phyloP scores from a whole-genome alignment of 2,797 vertebrate species.

The Rallus crepitans region DNA sequence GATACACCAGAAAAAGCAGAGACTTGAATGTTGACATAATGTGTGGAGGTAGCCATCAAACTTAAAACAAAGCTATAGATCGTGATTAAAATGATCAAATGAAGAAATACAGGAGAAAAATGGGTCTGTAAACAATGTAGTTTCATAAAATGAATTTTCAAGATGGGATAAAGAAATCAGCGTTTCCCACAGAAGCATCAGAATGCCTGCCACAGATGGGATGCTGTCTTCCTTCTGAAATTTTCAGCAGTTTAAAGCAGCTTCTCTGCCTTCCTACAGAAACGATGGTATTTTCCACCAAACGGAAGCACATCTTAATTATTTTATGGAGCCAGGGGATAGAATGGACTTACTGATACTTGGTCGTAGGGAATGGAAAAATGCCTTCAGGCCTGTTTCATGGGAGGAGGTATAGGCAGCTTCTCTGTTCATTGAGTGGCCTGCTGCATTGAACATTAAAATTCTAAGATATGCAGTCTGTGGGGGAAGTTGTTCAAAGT shows the following conservation, averaged over 20 bases:
- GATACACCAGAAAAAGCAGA: not conserved
- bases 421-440: accelerated
- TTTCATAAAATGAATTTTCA: not conserved
- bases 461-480: accelerated
- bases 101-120: not conserved
- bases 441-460: accelerated
- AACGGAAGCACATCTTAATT: not conserved
- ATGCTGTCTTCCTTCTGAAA: not conserved
- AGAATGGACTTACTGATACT: not conserved
- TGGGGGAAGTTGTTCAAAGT: accelerated
- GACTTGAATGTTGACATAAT: not conserved
- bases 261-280: not conserved
- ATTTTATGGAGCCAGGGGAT: not conserved
- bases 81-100: not conserved
- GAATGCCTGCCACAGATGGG: not conserved
- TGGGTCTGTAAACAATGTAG: not conserved
- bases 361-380: not conserved
- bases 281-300: not conserved
- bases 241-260: not conserved
- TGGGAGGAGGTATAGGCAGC: not conserved
- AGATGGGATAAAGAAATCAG: not conserved
- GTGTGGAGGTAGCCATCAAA: not conserved
- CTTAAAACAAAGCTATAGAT: not conserved
- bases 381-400: not conserved
- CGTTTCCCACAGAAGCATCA: not conserved